Base-by-base conservation (phyloP, 2,113 vertebrate genomes). In the Paramormyrops kingsleyae region DNA sequence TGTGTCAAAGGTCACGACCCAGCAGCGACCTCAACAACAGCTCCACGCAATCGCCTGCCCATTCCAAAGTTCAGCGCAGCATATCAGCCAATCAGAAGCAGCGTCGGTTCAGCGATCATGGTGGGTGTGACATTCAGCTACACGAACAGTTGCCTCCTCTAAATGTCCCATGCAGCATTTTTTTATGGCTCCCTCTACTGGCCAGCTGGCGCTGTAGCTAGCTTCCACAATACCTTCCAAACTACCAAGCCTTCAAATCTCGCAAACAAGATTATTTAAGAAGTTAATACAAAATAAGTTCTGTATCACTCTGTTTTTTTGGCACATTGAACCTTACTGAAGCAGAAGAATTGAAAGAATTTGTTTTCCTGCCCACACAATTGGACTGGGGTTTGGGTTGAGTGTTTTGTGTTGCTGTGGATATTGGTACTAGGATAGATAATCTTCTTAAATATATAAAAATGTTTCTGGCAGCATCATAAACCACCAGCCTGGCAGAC, bases 41-140 rank as follows among this genome's bases (percentile, higher is more conserved):
- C 92, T 98, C 97, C 0, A 96, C 97, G 66, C 96, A 97, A 93
- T 99, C 98, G n/a, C 98, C 99, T 0, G 98, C 98, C 80, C 99
- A 99, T 95, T 95, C 98, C 95, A 99, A 99, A 95, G 99, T 99
- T 93, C 98, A 99, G 5, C 95, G 98, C 92, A 99, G 98, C 94
- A 97, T 98, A 95, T 99, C 99, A 0, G 97, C 98, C 88, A 99
- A 98, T 91, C 99, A 99, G 97, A 99, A 99, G 88, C 99, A 99
- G 89, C 97, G 98, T 12, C 97, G 99, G 80, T 99, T 98, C 95
- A 99, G 99, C 49, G 99, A 99, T 94, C 98, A 99, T 89, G 98
- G 98, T 99, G 95, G 93, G 97, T 94, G 94, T 94, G 94, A 93
- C 88, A 87, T 95, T 95, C 94, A 95, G 92, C 93, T 91, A 94